Conservation (phyloP, 2,888 invertebrate genomes). For the Herminia tarsipennalis region DNA sequence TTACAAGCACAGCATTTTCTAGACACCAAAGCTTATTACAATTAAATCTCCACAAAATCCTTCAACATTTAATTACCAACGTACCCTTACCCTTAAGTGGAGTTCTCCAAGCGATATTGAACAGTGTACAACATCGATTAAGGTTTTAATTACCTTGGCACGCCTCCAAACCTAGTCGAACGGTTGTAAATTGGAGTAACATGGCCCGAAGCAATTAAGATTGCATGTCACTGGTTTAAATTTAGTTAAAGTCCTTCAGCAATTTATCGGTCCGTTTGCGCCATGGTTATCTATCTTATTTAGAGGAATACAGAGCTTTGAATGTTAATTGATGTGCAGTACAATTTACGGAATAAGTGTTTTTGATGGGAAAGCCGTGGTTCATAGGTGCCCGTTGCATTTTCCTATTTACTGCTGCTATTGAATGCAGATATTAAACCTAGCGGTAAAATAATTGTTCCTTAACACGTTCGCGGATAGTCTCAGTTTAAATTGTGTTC, state of each 20-base stretch:
- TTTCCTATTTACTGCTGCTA: no score
- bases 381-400: no score
- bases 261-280: slow-evolving; percentile 68
- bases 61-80: slow-evolving; percentile 35
- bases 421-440: no score
- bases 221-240: slow-evolving; percentile 72
- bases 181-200: slow-evolving; percentile 65
- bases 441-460: no score
- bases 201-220: slow-evolving; percentile 72
- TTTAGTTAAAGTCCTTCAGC: slow-evolving; percentile 63
- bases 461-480: no score
- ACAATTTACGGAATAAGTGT: no score
- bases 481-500: no score
- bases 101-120: slow-evolving; percentile 28
- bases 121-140: slow-evolving; percentile 30
- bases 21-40: neutral
- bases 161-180: slow-evolving; percentile 37
- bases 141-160: slow-evolving; percentile 34
- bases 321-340: neutral
- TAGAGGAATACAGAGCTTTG: slow-evolving; percentile 12
- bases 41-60: neutral
- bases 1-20: neutral
- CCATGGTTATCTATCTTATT: slow-evolving; percentile 43
- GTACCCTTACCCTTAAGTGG: slow-evolving; percentile 35
- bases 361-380: no score